Percentiles rank a stretch among this genome's conserved stretches.
Evolutionary conservation across 2,888 invertebrate species (phyloP).

Genomic region (Tachina grossa): DNA sequence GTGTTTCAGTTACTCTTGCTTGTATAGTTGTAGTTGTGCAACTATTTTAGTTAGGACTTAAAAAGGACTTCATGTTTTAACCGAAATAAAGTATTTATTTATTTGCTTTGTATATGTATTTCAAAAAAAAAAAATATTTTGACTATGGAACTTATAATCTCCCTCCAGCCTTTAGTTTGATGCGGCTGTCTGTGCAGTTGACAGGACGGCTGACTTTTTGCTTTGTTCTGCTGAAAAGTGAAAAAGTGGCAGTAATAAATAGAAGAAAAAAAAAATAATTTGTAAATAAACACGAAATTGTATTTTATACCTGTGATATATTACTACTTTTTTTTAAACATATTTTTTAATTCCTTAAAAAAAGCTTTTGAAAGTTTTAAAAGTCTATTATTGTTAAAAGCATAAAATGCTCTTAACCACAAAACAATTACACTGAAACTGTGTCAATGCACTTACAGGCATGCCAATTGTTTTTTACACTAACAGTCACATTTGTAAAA

Average conservation of each 20-base stretch:
- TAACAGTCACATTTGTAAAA: too few species aligned
- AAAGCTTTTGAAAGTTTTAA: too few species aligned
- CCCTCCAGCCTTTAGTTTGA: neutral
- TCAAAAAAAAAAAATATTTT: constrained; percentile 20
- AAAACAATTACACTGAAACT: too few species aligned
- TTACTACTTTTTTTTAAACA: too few species aligned
- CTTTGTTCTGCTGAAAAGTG: neutral
- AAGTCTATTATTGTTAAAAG: too few species aligned
- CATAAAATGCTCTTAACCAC: too few species aligned
- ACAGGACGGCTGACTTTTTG: neutral
- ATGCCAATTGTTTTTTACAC: too few species aligned
- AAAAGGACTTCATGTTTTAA: constrained; percentile 26
- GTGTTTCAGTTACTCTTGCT: neutral
- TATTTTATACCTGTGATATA: too few species aligned
- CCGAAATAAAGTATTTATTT: constrained; percentile 52
- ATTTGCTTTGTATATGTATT: too few species aligned
- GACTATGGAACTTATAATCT: neutral
- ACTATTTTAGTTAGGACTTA: neutral
- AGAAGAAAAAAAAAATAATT: neutral
- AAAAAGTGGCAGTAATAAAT: neutral
- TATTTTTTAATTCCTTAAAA: too few species aligned
- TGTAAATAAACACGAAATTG: too few species aligned
- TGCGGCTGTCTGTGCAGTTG: neutral
- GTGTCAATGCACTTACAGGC: too few species aligned
- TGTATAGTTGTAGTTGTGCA: neutral